phyloP scores from a whole-genome alignment of 2,888 invertebrate genomes.

The Azorinus chamasolen region DNA sequence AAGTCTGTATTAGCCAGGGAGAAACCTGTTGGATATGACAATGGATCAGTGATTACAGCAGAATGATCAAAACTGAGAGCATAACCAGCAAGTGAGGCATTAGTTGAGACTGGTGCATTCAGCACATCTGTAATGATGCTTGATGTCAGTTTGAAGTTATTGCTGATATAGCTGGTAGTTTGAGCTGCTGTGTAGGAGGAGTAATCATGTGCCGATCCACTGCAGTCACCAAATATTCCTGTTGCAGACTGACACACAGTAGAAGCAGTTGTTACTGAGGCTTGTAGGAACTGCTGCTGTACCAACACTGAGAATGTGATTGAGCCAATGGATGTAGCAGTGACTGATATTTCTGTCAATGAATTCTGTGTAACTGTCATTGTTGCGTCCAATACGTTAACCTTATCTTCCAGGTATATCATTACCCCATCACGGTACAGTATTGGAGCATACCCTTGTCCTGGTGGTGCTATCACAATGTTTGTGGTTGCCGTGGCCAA shows the following conservation, averaged over 20 bases:
- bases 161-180: constrained; percentile 34
- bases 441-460: constrained; percentile 57
- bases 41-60: constrained; percentile 55
- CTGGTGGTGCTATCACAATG: constrained; percentile 61
- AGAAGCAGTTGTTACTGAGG: constrained; percentile 41
- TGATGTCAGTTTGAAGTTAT: constrained; percentile 20
- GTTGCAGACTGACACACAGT: constrained; percentile 53
- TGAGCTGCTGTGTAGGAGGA: constrained; percentile 49
- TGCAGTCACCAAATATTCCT: constrained; percentile 68
- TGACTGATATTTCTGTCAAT: constrained; percentile 53
- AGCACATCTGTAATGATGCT: constrained; percentile 59
- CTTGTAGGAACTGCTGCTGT: constrained; percentile 62
- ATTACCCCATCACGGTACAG: constrained; percentile 50
- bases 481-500: constrained; percentile 43
- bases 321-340: constrained; percentile 36
- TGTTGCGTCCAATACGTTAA: constrained; percentile 28
- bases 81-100: constrained; percentile 62
- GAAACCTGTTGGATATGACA: constrained; percentile 45
- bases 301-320: constrained; percentile 38
- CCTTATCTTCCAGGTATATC: constrained; percentile 28
- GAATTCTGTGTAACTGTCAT: constrained; percentile 44
- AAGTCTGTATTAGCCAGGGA: constrained; percentile 51
- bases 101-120: constrained; percentile 24
- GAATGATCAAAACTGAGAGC: constrained; percentile 71
- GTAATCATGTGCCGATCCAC: constrained; percentile 46